A percentile compares a stretch with the other conserved stretches of the same genome.
Evolutionary conservation across 2,113 vertebrate genomes (phyloP).

Genomic region (Alethe diademata): DNA sequence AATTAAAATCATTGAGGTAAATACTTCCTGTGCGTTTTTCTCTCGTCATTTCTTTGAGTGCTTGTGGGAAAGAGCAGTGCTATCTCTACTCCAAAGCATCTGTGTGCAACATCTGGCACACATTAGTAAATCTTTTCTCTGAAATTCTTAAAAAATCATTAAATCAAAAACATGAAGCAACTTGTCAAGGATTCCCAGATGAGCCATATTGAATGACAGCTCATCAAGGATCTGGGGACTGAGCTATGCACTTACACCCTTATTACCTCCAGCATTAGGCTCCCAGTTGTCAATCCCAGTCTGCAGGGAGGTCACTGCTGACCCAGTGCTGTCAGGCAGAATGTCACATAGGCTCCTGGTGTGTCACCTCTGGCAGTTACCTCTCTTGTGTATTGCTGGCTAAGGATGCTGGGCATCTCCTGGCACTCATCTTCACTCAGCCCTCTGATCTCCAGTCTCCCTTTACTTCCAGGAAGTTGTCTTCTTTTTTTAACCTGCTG

Average conservation of each 20-base stretch:
- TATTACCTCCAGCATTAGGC: neutral
- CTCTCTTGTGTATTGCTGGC: neutral
- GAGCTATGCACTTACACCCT: neutral
- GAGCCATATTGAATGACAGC: neutral
- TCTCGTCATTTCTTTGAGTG: neutral
- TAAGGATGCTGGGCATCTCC: neutral
- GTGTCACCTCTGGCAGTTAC: neutral
- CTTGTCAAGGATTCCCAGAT: neutral
- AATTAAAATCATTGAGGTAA: neutral
- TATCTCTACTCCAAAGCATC: neutral
- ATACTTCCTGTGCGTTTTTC: neutral
- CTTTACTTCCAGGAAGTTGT: neutral
- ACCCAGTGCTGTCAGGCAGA: neutral
- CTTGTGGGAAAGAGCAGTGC: neutral
- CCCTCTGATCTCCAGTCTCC: neutral
- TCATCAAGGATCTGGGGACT: neutral
- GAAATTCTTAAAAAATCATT: neutral
- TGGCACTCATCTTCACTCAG: neutral
- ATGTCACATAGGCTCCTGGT: neutral
- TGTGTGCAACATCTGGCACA: neutral
- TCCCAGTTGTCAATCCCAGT: fast-evolving
- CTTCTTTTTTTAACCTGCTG: neutral
- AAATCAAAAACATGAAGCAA: neutral
- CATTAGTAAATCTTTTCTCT: neutral
- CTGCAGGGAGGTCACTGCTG: neutral